Evolutionary conservation across 2,888 invertebrate species (phyloP).

Genomic region (Diogma glabrata): DNA sequence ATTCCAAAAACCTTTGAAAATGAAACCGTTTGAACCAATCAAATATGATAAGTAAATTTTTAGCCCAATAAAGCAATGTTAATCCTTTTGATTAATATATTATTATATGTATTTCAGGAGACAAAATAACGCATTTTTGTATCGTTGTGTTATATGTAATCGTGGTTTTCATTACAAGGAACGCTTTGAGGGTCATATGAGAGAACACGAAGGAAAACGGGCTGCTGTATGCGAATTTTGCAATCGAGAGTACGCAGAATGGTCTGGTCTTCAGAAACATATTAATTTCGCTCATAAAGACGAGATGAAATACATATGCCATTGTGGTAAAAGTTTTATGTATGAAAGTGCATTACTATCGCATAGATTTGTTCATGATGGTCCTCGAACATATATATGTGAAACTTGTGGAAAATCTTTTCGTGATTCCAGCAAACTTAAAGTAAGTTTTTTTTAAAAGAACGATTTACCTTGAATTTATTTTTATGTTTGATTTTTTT

Average conservation of each 20-base stretch:
- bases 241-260: conserved; percentile 5
- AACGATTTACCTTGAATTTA: too few species aligned
- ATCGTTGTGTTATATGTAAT: too few species aligned
- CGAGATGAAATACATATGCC: conserved; percentile 7
- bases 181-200: conserved; percentile 2
- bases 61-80: too few species aligned
- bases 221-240: conserved; percentile 8
- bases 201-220: conserved; percentile 5
- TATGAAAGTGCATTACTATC: conserved; percentile 8
- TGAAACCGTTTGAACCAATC: too few species aligned
- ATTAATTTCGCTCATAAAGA: background rate
- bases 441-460: background rate
- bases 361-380: conserved; percentile 4
- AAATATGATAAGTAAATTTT: too few species aligned
- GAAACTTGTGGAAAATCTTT: conserved; percentile 7
- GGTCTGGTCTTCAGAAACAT: conserved; percentile 4
- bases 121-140: too few species aligned
- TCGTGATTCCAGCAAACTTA: background rate
- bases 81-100: too few species aligned
- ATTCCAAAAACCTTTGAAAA: too few species aligned
- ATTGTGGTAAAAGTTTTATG: conserved; percentile 7
- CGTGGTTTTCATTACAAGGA: conserved; percentile 7
- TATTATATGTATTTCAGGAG: too few species aligned
- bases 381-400: background rate
- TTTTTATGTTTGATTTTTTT: too few species aligned